phyloP scores from a whole-genome alignment of 2,113 vertebrate species.

The Galemys pyrenaicus region DNA sequence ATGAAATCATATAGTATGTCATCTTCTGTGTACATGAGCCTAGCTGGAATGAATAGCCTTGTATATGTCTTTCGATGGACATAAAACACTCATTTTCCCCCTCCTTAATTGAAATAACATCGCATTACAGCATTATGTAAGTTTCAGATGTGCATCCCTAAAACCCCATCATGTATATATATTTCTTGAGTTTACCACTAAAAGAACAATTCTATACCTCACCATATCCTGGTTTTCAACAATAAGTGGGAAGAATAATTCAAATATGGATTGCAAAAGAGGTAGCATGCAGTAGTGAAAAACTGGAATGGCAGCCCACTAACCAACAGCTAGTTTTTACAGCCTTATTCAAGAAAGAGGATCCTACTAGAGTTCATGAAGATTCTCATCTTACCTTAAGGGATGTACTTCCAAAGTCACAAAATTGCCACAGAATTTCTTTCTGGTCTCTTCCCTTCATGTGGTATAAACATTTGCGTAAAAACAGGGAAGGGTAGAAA shows the following conservation, averaged over 20 bases:
- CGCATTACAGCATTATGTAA: too few species aligned
- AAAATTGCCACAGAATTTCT: not conserved
- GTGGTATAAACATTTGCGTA: not conserved
- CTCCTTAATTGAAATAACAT: too few species aligned
- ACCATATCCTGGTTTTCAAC: not conserved
- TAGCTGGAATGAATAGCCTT: not conserved
- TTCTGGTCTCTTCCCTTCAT: not conserved
- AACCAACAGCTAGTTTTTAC: not conserved
- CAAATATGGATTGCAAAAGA: not conserved
- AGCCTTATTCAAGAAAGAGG: not conserved
- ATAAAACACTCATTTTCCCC: not conserved
- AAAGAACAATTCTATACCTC: too few species aligned
- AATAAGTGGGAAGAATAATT: constrained; percentile 54
- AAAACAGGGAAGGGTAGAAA: not conserved
- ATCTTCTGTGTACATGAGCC: not conserved
- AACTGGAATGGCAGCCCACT: not conserved
- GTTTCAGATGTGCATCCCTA: too few species aligned
- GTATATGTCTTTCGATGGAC: not conserved
- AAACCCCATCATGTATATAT: too few species aligned
- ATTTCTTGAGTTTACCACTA: too few species aligned
- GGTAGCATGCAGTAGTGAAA: not conserved
- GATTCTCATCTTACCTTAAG: not conserved
- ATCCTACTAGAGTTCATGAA: fast-evolving
- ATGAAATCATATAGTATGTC: not conserved
- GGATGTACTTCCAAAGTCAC: not conserved